A percentile compares a stretch with the other conserved stretches of the same genome.
Conservation (phyloP, 2,888 invertebrate species). For the Brachyopa scutellaris region DNA sequence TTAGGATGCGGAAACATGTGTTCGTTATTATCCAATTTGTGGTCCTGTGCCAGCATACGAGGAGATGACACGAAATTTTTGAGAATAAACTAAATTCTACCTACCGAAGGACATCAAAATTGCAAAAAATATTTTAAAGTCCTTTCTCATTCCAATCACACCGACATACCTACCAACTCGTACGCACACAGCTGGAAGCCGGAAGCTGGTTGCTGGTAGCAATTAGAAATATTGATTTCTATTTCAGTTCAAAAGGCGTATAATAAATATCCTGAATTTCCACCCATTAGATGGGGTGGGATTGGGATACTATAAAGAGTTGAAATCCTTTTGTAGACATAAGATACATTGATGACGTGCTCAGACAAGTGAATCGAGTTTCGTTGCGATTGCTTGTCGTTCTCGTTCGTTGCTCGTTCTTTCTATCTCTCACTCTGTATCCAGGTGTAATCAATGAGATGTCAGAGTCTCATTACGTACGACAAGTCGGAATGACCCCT, state of each 20-base stretch:
- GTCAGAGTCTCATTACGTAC: conserved; percentile 67
- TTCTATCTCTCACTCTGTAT: not conserved
- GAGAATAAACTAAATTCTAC: too few species aligned
- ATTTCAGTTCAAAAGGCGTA: not conserved
- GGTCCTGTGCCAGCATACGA: not conserved
- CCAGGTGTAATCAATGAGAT: conserved; percentile 68
- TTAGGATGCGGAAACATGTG: conserved; percentile 64
- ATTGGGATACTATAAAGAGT: conserved; percentile 5
- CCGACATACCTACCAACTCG: not conserved
- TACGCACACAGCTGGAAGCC: too few species aligned
- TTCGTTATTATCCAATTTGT: conserved; percentile 65
- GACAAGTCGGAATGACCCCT: conserved; percentile 44
- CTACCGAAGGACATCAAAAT: not conserved
- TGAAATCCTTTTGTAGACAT: conserved; percentile 41
- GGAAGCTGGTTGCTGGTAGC: too few species aligned
- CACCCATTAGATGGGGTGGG: not conserved
- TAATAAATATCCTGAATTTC: conserved; percentile 25
- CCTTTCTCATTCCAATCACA: not conserved
- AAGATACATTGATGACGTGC: conserved; percentile 48
- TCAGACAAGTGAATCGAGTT: conserved; percentile 22
- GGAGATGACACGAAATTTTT: not conserved
- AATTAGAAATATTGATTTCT: conserved; percentile 42
- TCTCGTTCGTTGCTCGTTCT: not conserved
- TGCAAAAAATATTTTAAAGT: conserved; percentile 17
- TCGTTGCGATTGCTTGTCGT: conserved; percentile 23